phyloP scores from a whole-genome alignment of 2,888 invertebrate species.

The Lamellibrachia satsuma region DNA sequence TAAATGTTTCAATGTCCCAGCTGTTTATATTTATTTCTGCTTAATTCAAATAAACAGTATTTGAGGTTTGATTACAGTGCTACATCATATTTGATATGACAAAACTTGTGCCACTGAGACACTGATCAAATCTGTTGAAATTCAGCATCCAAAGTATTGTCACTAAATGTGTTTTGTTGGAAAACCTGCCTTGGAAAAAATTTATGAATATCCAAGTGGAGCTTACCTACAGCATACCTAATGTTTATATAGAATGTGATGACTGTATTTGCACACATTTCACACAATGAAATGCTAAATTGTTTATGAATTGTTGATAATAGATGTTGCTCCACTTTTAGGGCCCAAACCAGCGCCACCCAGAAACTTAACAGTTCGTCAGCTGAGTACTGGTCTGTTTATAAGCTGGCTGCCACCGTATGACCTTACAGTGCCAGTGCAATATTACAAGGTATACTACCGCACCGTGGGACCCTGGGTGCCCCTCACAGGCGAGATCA shows the following conservation, averaged over 20 bases:
- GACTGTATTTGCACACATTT: background rate
- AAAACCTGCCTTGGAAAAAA: background rate
- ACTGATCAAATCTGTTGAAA: background rate
- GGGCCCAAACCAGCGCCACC: slow-evolving; percentile 88
- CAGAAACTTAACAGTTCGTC: slow-evolving; percentile 87
- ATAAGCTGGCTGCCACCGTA: slow-evolving; percentile 71
- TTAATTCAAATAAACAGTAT: background rate
- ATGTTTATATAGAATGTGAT: background rate
- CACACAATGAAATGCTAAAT: background rate
- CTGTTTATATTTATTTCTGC: background rate
- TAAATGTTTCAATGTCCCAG: background rate
- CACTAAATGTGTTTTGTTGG: background rate
- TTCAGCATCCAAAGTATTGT: background rate
- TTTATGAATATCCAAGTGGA: background rate
- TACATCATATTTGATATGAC: background rate
- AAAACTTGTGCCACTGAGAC: background rate
- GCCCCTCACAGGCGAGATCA: slow-evolving; percentile 31
- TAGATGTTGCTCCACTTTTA: background rate
- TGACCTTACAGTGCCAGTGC: slow-evolving; percentile 49
- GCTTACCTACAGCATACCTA: background rate
- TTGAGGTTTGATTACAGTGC: background rate
- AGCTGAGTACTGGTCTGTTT: slow-evolving; percentile 87
- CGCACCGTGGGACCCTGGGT: slow-evolving; percentile 44
- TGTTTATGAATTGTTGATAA: background rate
- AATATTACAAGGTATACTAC: slow-evolving; percentile 56